Percentiles rank a stretch among this genome's conserved stretches.
Conservation (phyloP, 2,888 invertebrate species). For the Papilio elwesi region DNA sequence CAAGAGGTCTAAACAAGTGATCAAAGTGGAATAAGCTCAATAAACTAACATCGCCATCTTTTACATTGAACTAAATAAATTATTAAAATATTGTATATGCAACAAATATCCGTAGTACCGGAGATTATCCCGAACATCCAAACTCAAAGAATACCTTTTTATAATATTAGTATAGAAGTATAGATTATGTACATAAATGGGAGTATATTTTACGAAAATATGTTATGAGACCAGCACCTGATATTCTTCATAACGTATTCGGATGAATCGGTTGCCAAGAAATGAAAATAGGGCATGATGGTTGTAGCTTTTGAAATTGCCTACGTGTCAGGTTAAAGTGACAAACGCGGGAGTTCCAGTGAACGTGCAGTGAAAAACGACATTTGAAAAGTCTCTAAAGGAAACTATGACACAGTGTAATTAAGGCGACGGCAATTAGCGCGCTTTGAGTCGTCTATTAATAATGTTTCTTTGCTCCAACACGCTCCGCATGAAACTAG, state of each 20-base stretch:
- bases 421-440: conserved; percentile 30
- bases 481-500: conserved; percentile 7
- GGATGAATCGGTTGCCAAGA: conserved; percentile 1
- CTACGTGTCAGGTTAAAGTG: conserved; percentile 1
- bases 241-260: not conserved
- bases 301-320: not conserved
- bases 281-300: conserved; percentile 9
- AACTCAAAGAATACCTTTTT: no score
- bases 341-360: conserved; percentile 4
- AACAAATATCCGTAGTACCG: no score
- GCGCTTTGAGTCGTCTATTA: conserved; percentile 26
- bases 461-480: conserved; percentile 28
- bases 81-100: no score
- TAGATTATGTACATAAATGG: no score
- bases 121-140: no score
- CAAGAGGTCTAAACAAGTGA: no score
- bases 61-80: no score
- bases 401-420: conserved; percentile 30
- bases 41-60: no score
- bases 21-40: no score
- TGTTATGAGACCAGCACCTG: no score
- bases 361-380: conserved; percentile 15
- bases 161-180: no score
- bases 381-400: conserved; percentile 13
- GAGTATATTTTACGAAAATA: no score